These are phyloP conservation scores for Melanotaenia maccullochi DNA, from an alignment of 2,797 vertebrate species.

Conservation along the genomic window DNA sequence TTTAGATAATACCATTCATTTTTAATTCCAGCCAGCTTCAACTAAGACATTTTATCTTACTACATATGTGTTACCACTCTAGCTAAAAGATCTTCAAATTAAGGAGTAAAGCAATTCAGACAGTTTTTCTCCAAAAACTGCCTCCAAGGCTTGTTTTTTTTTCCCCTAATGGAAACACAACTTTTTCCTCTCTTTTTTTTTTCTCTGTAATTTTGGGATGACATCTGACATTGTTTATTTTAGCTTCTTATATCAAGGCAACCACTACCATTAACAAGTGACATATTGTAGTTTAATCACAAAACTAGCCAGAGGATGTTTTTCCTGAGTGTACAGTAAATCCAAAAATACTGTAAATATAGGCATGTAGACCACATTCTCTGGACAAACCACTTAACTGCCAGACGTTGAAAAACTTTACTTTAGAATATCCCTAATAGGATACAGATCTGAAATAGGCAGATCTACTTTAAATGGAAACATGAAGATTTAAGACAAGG, in stretches of 20 bases:
- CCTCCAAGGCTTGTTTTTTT: not conserved
- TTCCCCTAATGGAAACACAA: not conserved
- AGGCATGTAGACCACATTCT: slow-evolving; percentile 11
- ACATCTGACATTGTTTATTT: slow-evolving; percentile 8
- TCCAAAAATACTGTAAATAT: slow-evolving; percentile 34
- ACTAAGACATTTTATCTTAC: slow-evolving; percentile 1
- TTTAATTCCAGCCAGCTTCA: not conserved
- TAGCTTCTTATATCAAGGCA: not conserved
- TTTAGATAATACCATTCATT: not conserved
- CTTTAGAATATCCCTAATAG: slow-evolving; percentile 19
- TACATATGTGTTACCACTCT: not conserved
- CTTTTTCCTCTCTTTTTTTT: not conserved
- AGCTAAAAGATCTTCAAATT: not conserved
- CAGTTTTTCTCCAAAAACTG: not conserved
- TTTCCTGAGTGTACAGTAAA: slow-evolving; percentile 30
- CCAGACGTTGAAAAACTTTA: slow-evolving; percentile 1
- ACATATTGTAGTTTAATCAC: slow-evolving; percentile 30
- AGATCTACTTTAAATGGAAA: slow-evolving; percentile 22
- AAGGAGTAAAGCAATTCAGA: not conserved
- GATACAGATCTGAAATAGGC: slow-evolving; percentile 19
- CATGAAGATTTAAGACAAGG: slow-evolving; percentile 14
- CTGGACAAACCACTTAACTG: slow-evolving; percentile 35
- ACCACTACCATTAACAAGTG: slow-evolving; percentile 7
- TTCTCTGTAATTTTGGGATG: not conserved
- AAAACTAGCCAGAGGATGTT: slow-evolving; percentile 13